Percentiles rank a stretch among this genome's conserved stretches.
phyloP scores from a whole-genome alignment of 1,140 invertebrate genomes.

The Stegodyphus dumicola region DNA sequence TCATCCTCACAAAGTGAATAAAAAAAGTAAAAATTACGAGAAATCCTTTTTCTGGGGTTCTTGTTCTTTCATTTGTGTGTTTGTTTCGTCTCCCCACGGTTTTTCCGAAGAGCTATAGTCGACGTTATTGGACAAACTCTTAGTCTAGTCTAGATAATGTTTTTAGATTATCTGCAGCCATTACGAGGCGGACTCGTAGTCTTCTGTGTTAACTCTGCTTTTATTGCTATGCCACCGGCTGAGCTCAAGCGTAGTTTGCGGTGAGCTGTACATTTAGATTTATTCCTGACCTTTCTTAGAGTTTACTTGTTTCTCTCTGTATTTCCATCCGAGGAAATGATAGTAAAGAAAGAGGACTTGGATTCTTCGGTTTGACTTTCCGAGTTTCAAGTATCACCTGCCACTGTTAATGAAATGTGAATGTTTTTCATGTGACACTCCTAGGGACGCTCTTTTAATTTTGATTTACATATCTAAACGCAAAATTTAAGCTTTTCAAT shows the following conservation, averaged over 20 bases:
- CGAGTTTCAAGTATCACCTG: too few species aligned
- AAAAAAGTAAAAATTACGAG: not conserved
- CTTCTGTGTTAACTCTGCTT: slow-evolving; percentile 11
- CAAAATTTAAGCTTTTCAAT: too few species aligned
- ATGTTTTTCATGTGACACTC: too few species aligned
- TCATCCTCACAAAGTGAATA: not conserved
- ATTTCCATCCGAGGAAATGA: too few species aligned
- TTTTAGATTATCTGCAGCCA: slow-evolving; percentile 47
- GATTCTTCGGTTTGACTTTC: too few species aligned
- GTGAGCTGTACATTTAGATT: slow-evolving; percentile 15
- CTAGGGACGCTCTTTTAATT: too few species aligned
- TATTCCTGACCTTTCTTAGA: not conserved
- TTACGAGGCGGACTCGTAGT: slow-evolving; percentile 6
- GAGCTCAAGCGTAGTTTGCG: not conserved
- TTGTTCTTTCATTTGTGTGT: slow-evolving; percentile 30
- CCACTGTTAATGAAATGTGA: too few species aligned
- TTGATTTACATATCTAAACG: too few species aligned
- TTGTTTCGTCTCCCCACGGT: slow-evolving; percentile 1
- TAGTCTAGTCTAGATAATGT: slow-evolving; percentile 43
- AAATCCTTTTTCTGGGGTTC: not conserved
- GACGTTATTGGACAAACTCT: slow-evolving; percentile 36
- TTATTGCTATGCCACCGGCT: slow-evolving; percentile 14
- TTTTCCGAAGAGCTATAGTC: not conserved
- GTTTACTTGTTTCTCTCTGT: too few species aligned
- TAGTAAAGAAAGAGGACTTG: too few species aligned